Evolutionary conservation across 2,888 invertebrate species (phyloP).

Genomic region (Monoplex corrugatus): DNA sequence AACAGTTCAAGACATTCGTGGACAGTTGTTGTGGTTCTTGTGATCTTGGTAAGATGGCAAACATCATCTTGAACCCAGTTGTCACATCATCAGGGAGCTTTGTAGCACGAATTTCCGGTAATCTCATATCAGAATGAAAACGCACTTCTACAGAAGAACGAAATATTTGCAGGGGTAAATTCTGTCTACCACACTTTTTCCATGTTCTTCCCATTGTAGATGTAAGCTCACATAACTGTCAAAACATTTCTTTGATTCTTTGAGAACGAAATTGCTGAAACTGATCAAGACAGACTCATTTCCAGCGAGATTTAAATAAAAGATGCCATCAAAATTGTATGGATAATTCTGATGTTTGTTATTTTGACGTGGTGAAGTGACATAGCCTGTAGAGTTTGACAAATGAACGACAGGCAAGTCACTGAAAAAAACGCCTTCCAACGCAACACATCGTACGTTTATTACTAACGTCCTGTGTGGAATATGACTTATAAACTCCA

Average conservation of each 20-base stretch:
- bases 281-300: not conserved
- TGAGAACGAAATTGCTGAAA: not conserved
- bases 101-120: too few species aligned
- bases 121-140: not conserved
- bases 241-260: not conserved
- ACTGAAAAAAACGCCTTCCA: not conserved
- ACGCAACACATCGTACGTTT: not conserved
- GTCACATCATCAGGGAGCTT: too few species aligned
- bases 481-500: not conserved
- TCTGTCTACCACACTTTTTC: not conserved
- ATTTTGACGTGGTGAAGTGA: not conserved
- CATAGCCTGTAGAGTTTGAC: not conserved
- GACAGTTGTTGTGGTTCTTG: not conserved
- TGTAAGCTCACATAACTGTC: not conserved
- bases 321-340: not conserved
- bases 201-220: not conserved
- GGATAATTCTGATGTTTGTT: not conserved
- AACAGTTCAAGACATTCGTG: not conserved
- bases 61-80: slow-evolving; percentile 26
- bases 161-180: not conserved
- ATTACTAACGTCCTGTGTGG: not conserved
- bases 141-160: not conserved
- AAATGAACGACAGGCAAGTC: not conserved
- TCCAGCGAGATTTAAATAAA: too few species aligned
- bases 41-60: not conserved